Conservation (phyloP, 2,888 invertebrate species). For the Tolmerus cingulatus region DNA sequence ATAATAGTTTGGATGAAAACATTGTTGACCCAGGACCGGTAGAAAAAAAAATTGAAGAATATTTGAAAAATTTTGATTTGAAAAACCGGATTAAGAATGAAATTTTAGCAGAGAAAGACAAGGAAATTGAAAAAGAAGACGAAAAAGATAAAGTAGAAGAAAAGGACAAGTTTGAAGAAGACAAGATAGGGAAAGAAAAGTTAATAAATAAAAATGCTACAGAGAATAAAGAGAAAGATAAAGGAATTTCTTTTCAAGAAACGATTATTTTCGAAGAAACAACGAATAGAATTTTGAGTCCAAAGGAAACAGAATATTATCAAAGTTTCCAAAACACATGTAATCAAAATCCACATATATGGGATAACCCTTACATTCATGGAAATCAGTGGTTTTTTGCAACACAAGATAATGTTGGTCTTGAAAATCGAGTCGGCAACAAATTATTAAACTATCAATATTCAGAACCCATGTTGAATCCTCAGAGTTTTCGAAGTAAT, state of each 20-base stretch:
- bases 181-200: not conserved
- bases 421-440: not conserved
- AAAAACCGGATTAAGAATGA: not conserved
- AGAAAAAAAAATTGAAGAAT: constrained; percentile 28
- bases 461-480: not conserved
- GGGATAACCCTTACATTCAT: not conserved
- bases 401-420: not conserved
- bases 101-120: not conserved
- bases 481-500: not conserved
- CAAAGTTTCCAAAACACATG: not conserved
- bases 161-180: not conserved
- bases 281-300: not conserved
- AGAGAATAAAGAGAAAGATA: not conserved
- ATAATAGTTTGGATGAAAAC: not conserved
- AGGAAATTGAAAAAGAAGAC: not conserved
- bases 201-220: not conserved
- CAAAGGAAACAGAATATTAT: not conserved
- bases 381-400: not conserved
- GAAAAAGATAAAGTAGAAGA: not conserved
- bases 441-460: not conserved
- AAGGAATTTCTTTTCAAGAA: not conserved
- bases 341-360: not conserved
- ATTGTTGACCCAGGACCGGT: not conserved
- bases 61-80: not conserved
- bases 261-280: not conserved